Base-by-base conservation (phyloP, 2,113 vertebrate species). In the Thinocorus orbignyianus region DNA sequence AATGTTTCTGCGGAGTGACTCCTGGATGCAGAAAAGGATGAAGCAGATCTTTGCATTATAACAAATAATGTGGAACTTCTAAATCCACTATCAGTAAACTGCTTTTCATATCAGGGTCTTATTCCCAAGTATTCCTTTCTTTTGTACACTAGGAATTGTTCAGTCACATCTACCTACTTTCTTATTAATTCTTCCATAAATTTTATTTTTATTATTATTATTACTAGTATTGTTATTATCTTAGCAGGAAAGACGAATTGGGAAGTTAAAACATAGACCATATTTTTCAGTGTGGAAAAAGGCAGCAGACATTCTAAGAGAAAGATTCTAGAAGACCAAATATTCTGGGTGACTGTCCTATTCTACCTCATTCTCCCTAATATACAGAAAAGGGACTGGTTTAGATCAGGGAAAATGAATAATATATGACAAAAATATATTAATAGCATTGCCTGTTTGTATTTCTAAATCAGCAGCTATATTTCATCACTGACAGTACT, bases 371-470 rank as follows among this genome's bases (percentile, higher is more conserved):
- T 65, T 89, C 54, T 87, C 3, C 1, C 25, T 65, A 72, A 42
- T 58, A 73, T 9, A 52, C 17, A 2, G 3, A 72, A 89, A 93
- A 76, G 66, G 9, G 13, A 61, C 28, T 79, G 46, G 1, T 95
- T 87, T 87, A 74, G 44, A 69, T 31, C 33, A 84, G 18, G 54
- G 25, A 62, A 80, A 91, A 92, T 91, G 54, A 96, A 72, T 91
- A 95, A 91, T 92, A 90, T 62, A 92, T 92, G 62, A 69, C 74
- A 93, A 68, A 24, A 73, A 58, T 58, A n/a, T 86, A 94, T 92
- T 94, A 82, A 93, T 65, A 94, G 61, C 61, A 87, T 68, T 73
- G 79, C 78, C 39, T 93, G 85, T 92, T 90, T 94, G 77, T 81
- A 90, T 81, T 76, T 95, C 87, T 92, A 88, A 77, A 92, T 54